phyloP scores from a whole-genome alignment of 2,888 invertebrate species.

The Shargacucullia verbasci region DNA sequence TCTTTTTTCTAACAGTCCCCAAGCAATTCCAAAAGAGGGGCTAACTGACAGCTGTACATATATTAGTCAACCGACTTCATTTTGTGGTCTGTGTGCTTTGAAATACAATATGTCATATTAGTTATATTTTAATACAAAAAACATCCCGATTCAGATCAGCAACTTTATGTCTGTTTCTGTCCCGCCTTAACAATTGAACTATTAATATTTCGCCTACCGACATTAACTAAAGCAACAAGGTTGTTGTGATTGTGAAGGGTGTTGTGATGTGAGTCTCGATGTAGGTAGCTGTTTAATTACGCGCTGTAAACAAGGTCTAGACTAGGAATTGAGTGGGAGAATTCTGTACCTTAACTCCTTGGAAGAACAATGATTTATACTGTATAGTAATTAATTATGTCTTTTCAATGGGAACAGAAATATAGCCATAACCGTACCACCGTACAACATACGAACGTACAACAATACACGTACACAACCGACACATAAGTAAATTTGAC shows the following conservation, averaged over 20 bases:
- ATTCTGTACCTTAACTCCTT: not conserved
- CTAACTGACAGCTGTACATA: too few species aligned
- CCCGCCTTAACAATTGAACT: not conserved
- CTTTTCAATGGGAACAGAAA: not conserved
- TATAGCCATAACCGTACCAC: not conserved
- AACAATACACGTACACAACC: too few species aligned
- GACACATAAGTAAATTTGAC: too few species aligned
- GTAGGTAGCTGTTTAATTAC: slow-evolving; percentile 27
- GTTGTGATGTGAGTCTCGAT: slow-evolving; percentile 22
- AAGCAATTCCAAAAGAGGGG: not conserved
- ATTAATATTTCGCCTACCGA: slow-evolving; percentile 14
- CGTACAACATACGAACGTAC: not conserved
- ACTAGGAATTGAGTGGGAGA: slow-evolving; percentile 1
- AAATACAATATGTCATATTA: too few species aligned
- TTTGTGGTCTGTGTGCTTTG: too few species aligned
- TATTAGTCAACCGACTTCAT: too few species aligned
- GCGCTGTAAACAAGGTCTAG: slow-evolving; percentile 26
- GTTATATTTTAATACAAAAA: too few species aligned
- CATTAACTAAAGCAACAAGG: slow-evolving; percentile 29
- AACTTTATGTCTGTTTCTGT: too few species aligned
- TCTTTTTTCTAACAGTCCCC: not conserved
- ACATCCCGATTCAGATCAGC: too few species aligned
- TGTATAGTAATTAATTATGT: not conserved
- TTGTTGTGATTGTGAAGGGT: too few species aligned
- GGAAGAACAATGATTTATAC: too few species aligned